These are phyloP conservation scores for Mormyrops boulengeri DNA, from an alignment of 2,797 vertebrate genomes.

Conservation along the genomic window DNA sequence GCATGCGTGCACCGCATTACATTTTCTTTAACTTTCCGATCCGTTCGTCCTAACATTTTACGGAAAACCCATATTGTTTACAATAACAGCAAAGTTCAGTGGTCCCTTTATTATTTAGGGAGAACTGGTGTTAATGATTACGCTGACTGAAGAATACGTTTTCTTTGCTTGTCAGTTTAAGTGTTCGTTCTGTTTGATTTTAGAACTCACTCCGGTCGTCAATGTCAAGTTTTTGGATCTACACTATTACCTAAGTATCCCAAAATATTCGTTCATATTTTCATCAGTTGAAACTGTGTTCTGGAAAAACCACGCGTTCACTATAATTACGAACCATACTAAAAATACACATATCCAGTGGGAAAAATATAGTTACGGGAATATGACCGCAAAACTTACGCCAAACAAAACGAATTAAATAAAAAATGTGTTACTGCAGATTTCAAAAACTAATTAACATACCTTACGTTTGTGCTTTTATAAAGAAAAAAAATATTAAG, in stretches of 20 bases:
- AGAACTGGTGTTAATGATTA: neutral
- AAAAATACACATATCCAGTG: neutral
- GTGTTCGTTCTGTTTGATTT: neutral
- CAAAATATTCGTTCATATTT: neutral
- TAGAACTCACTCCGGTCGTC: neutral
- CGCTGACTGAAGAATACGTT: neutral
- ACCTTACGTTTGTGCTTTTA: neutral
- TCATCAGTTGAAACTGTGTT: neutral
- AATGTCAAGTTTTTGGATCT: neutral
- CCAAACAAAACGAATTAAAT: neutral
- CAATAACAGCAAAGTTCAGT: neutral
- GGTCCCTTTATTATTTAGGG: neutral
- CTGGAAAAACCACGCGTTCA: neutral
- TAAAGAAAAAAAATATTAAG: neutral
- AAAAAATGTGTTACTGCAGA: neutral
- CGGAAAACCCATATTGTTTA: neutral
- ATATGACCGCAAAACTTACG: neutral
- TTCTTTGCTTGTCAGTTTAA: neutral
- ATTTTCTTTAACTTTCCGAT: neutral
- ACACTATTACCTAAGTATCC: neutral
- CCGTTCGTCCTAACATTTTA: neutral
- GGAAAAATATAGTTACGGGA: neutral
- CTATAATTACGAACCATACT: neutral
- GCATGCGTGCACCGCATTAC: neutral
- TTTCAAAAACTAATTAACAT: neutral